phyloP scores from a whole-genome alignment of 2,888 invertebrate genomes.

The Taenaris catops region DNA sequence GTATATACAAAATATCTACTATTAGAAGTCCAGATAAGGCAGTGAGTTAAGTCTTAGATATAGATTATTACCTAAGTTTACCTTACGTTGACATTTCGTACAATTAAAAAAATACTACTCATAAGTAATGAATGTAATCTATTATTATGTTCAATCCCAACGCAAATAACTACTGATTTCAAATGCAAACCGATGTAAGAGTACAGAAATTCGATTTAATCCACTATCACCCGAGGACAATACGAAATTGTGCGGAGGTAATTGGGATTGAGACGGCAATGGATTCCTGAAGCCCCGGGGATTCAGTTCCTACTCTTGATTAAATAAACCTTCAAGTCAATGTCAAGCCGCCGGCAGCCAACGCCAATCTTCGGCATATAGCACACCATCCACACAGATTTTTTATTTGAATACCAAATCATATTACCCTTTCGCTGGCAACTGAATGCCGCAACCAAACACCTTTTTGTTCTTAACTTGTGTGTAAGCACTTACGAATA shows the following conservation, averaged over 20 bases:
- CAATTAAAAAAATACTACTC: too few relatives aligned
- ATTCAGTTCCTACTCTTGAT: slow-evolving; percentile 54
- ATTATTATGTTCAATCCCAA: too few relatives aligned
- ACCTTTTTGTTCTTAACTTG: slow-evolving; percentile 13
- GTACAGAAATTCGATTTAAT: slow-evolving; percentile 63
- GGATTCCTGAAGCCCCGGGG: slow-evolving; percentile 51
- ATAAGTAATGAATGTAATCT: too few relatives aligned
- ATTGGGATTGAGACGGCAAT: slow-evolving; percentile 67
- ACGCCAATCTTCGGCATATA: slow-evolving; percentile 57
- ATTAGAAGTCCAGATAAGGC: too few relatives aligned
- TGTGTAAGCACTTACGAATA: slow-evolving; percentile 6
- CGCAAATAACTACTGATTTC: slow-evolving; percentile 51
- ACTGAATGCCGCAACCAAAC: slow-evolving; percentile 17
- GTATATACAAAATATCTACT: too few relatives aligned
- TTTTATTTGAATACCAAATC: slow-evolving; percentile 32
- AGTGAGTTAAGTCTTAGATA: too few relatives aligned
- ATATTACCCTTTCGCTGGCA: slow-evolving; percentile 23
- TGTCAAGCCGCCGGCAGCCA: slow-evolving; percentile 57
- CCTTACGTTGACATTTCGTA: too few relatives aligned
- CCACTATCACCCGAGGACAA: slow-evolving; percentile 65
- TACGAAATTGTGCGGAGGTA: slow-evolving; percentile 62
- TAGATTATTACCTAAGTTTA: too few relatives aligned
- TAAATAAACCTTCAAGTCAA: slow-evolving; percentile 72
- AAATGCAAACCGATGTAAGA: slow-evolving; percentile 23
- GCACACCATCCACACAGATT: slow-evolving; percentile 35